Base-by-base conservation (phyloP, 2,888 invertebrate genomes). In the Asteroscopus sphinx region DNA sequence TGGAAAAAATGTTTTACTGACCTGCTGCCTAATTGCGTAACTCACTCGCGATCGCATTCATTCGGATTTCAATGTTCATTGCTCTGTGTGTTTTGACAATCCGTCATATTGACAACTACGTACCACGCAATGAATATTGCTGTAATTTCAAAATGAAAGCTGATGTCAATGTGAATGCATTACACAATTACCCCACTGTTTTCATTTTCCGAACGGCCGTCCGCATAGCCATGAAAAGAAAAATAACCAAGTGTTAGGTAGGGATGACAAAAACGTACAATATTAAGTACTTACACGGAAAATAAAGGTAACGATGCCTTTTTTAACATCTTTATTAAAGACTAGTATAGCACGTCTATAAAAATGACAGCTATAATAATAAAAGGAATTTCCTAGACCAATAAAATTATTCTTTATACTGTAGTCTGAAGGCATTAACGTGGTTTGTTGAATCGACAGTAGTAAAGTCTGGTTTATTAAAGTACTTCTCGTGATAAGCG, bases 1-100 rank as follows among this genome's bases (percentile, higher is more conserved):
- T 53, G 6, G 41, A 56, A 64, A n/a, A 59, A 56, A 49, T 37
- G 1, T 69, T 76, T 77, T 68, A 79, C 83, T 64, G 74, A 87
- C 82, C 84, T 85, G n/a, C n/a, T n/a, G n/a, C n/a, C n/a, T n/a
- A n/a, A n/a, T n/a, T n/a, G n/a, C n/a, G n/a, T n/a, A n/a, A n/a
- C n/a, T n/a, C n/a, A n/a, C n/a, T n/a, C n/a, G n/a, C n/a, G n/a
- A n/a, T n/a, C n/a, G n/a, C n/a, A n/a, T n/a, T n/a, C n/a, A n/a
- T n/a, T n/a, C n/a, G n/a, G n/a, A n/a, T n/a, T n/a, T n/a, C n/a
- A n/a, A n/a, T n/a, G n/a, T n/a, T n/a, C n/a, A n/a, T n/a, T n/a
- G n/a, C n/a, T n/a, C n/a, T n/a, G n/a, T n/a, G n/a, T n/a, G n/a
- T n/a, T n/a, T n/a, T n/a, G n/a, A n/a, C n/a, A n/a, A n/a, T n/a